Conservation (phyloP, 2,888 invertebrate species). For the Lysandra coridon region DNA sequence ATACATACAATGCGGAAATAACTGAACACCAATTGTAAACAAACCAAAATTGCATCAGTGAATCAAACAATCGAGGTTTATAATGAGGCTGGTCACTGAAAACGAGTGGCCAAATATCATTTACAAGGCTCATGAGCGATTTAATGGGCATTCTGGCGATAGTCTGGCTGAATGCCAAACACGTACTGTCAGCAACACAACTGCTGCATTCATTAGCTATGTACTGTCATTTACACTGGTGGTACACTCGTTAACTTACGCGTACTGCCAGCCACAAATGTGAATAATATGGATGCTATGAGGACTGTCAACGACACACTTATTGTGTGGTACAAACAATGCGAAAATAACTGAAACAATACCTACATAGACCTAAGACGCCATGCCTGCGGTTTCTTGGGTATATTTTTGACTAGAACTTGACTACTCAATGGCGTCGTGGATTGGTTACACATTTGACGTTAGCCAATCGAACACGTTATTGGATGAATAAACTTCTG, state of each 20-base stretch:
- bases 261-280: background rate
- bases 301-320: too few species aligned
- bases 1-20: background rate
- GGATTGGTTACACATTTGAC: too few species aligned
- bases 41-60: slow-evolving; percentile 2
- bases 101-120: slow-evolving; percentile 14
- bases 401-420: too few species aligned
- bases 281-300: background rate
- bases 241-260: background rate
- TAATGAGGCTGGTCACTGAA: background rate
- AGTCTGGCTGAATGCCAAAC: slow-evolving; percentile 40
- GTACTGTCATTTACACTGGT: background rate
- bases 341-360: too few species aligned
- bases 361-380: too few species aligned
- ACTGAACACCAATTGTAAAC: background rate
- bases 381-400: too few species aligned
- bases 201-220: background rate
- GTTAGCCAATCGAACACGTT: too few species aligned
- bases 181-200: slow-evolving; percentile 21
- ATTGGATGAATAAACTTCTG: too few species aligned
- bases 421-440: too few species aligned
- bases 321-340: too few species aligned
- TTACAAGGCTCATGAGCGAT: slow-evolving; percentile 25
- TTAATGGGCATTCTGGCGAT: slow-evolving; percentile 33
- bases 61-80: slow-evolving; percentile 9